Evolutionary conservation across 2,113 vertebrate species (phyloP), one percentile per base, ranked within the genome.

Genomic region (Laterallus jamaicensis): DNA sequence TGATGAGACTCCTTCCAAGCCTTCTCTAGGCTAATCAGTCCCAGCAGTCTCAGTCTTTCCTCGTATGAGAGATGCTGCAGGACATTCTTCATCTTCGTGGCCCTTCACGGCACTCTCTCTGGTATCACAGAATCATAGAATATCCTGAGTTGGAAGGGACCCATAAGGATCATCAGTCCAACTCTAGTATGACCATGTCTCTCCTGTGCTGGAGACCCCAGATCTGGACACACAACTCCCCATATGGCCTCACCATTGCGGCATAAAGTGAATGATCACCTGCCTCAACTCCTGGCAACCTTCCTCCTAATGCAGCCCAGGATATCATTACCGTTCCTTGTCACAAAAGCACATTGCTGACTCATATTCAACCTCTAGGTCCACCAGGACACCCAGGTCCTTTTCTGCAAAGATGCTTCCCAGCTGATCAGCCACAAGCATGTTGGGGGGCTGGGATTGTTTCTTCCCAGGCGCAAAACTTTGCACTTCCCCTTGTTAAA

Each of bases 371-470:
- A 28, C 26, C 32, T 49, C 52, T 54, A 54, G 35, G n/a, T 11
- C 5, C 56, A 70, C 20, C 18, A 82, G 20, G 28, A 82, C 8
- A 6, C 24, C 6, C n/a, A 50, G 15, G 26, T 50, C 22, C 26
- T 63, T 88, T 88, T 58, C 44, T 55, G 47, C 42, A 75, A 67
- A 82, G 60, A 37, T 54, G 5, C 17, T 67, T 87, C 13, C 29
- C 15, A 63, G 20, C 18, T 54, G 37, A 11, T 29, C 15, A 3
- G 7, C 5, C 1, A 1, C 10, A 28, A 59, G 25, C 1, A 2
- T 7, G 3, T 16, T 1, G 2, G 9, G 1, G 24, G 14, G 15
- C 19, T 83, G 44, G 6, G 12, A 12, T 6, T 68, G 6, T n/a
- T 73, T 31, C 8, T 55, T 26, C 21, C 9, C 18, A 63, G 2